Base-by-base conservation (phyloP, 2,113 vertebrate species). In the Gallinago jamesoni region DNA sequence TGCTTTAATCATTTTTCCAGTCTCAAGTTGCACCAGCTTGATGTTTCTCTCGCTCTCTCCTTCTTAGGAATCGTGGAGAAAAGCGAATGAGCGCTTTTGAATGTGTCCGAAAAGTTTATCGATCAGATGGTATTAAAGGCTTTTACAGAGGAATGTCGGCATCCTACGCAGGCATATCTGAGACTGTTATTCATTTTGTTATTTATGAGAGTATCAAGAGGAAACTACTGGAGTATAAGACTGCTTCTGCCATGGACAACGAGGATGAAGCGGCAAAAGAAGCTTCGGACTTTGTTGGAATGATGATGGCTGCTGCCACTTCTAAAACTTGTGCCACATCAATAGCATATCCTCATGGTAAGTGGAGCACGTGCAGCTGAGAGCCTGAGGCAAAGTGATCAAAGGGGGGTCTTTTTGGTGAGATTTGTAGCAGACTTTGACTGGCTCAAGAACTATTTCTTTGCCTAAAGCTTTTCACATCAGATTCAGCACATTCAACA, bases 161-260 rank as follows among this genome's bases (percentile, higher is more conserved):
- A 27, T 99, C 99, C 4, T 99, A 99, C 4, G 99, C 99, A 30
- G 99, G 99, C 98, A 99, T 99, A 97, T 99, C 99, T 73, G 99
- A 99, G 98, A 99, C 99, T 94, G 99, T 99, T 87, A 99, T 99
- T 97, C 99, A 99, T 95, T 99, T 99, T 96, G 99, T 99, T 98
- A 99, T 99, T 98, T 99, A 99, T 94, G 99, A 99, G 98, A 99
- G 98, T 97, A 99, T 99, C 98, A 99, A 99, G 90, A 99, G 98
- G 64, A 99, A 98, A 93, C 97, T 99, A 24, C 94, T 98, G 96
- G 98, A 99, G 96, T 95, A 96, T 90, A 99, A 99, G 97, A 98
- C 98, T 93, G 97, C 98, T 55, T 97, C 98, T 95, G 77, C 95
- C 24, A 98, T 99, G 98, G 98, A 99, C 84, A 98, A 96, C 52